phyloP scores from a whole-genome alignment of 2,797 vertebrate species.

The Sebastes kiyomatsui region DNA sequence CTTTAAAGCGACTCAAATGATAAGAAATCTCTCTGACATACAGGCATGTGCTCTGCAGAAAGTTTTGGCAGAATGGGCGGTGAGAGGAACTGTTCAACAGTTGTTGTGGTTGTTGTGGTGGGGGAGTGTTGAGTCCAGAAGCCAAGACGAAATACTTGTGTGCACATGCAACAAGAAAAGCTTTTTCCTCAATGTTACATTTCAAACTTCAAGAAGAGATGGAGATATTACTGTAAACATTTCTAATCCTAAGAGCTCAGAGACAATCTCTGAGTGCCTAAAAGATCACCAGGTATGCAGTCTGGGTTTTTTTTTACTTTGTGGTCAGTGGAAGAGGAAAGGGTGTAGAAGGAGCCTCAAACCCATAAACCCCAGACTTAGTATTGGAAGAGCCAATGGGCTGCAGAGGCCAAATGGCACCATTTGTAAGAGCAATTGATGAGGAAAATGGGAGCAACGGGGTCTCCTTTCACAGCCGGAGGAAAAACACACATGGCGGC shows the following conservation, averaged over 20 bases:
- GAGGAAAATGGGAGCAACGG: constrained; percentile 37
- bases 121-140: background rate
- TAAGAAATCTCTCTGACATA: constrained; percentile 15
- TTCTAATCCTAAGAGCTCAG: background rate
- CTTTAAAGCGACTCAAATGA: constrained; percentile 7
- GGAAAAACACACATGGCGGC: constrained; percentile 31
- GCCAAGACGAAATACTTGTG: constrained; percentile 34
- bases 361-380: constrained; percentile 66
- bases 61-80: constrained; percentile 14
- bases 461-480: constrained; percentile 45
- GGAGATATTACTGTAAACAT: background rate
- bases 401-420: constrained; percentile 66
- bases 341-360: constrained; percentile 33
- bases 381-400: constrained; percentile 52
- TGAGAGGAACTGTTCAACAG: constrained; percentile 14
- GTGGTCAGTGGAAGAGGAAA: constrained; percentile 38
- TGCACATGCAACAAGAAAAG: constrained; percentile 27
- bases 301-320: constrained; percentile 17
- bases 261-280: constrained; percentile 7
- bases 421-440: constrained; percentile 29
- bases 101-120: constrained; percentile 11
- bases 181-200: constrained; percentile 11
- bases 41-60: constrained; percentile 4
- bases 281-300: constrained; percentile 37
- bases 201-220: constrained; percentile 19